A percentile compares a stretch with the other conserved stretches of the same genome.
Evolutionary conservation across 2,888 invertebrate genomes (phyloP).

Genomic region (Mimachlamys varia): DNA sequence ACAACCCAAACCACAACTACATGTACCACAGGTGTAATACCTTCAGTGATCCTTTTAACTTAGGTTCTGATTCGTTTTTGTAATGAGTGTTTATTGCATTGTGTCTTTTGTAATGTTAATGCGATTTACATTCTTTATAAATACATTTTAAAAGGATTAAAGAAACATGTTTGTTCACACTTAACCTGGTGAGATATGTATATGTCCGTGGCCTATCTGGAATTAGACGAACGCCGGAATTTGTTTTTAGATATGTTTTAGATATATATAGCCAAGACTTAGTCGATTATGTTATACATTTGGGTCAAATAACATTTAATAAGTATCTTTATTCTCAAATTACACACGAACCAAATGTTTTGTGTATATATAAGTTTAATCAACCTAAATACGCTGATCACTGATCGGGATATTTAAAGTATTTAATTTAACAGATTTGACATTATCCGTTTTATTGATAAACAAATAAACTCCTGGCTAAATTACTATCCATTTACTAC

Average conservation of each 20-base stretch:
- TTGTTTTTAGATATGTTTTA: not conserved
- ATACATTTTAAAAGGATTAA: conserved; percentile 6
- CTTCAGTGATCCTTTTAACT: not conserved
- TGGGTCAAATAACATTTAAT: not conserved
- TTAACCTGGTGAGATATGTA: not conserved
- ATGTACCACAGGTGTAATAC: no score
- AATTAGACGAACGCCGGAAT: not conserved
- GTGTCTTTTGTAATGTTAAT: not conserved
- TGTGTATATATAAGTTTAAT: not conserved
- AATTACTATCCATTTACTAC: not conserved
- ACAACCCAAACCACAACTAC: not conserved
- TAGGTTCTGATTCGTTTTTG: not conserved
- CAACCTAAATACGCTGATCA: not conserved
- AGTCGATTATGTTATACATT: not conserved
- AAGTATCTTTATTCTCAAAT: not conserved
- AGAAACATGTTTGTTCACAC: not conserved
- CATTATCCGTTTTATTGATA: not conserved
- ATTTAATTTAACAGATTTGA: not conserved
- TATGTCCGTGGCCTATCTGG: not conserved
- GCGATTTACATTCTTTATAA: not conserved
- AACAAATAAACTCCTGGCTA: not conserved
- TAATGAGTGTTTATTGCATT: not conserved
- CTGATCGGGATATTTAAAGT: not conserved
- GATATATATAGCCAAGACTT: not conserved
- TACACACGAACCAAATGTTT: not conserved